Evolutionary conservation across 2,113 vertebrate species (phyloP), one percentile per base, ranked within the genome.

Genomic region (Polypterus senegalus): DNA sequence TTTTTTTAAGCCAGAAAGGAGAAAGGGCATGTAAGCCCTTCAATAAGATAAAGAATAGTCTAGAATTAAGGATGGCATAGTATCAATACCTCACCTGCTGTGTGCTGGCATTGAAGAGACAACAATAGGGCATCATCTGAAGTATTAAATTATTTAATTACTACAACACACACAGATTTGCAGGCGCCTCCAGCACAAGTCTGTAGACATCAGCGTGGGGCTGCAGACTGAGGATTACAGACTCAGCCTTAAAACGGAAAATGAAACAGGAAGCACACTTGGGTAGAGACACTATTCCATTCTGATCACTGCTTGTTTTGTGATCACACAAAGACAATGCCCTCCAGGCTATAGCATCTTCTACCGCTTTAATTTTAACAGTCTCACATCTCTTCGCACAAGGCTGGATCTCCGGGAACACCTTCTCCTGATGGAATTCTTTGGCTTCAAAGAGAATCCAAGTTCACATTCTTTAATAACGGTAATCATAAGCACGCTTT

Each of bases 241-340:
- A 74, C 67, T 72, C 60, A 63, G 65, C 27, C 63, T 69, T n/a
- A 8, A 48, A 60, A 46, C 51, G 9, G 7, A 27, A 70, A 68
- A 69, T 69, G 74, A 43, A 57, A 57, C 4, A 70, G 75, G 66
- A 71, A 65, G 64, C 64, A 71, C 68, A 66, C 72, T 75, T 77
- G 74, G 70, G 54, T 69, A 76, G 70, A 70, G 65, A 71, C 65
- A 72, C 76, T 67, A 67, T 71, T 71, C 73, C 73, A 74, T 72
- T 65, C 71, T 66, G 66, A 64, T 66, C 67, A 73, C 67, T 72
- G 73, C 73, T 67, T 61, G 66, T 62, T 61, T 69, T 69, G 74
- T 65, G 76, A 81, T 79, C 77, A 77, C 67, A 65, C 63, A 66
- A 61, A 69, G 70, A 65, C 64, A 71, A 73, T 69, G 64, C 66